Evolutionary conservation across 2,888 invertebrate species (phyloP).

Genomic region (Malthinus flaveolus): DNA sequence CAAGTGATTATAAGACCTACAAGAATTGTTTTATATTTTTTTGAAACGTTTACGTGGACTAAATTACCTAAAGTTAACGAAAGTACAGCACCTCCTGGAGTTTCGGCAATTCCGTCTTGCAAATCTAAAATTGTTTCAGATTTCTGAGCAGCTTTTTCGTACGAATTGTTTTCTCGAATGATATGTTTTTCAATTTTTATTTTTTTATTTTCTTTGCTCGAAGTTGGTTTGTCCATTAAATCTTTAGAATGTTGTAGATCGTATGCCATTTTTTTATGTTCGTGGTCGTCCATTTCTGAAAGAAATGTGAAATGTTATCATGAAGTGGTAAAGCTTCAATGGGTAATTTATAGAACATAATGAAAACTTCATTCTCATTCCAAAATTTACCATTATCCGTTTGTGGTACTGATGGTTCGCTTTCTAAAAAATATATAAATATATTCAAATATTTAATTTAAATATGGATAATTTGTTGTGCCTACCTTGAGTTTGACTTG

Average conservation of each 20-base stretch:
- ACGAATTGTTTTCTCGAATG: conserved; percentile 19
- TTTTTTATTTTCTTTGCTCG: conserved; percentile 16
- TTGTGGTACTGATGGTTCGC: too few species aligned
- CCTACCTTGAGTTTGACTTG: background rate
- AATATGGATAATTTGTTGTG: background rate
- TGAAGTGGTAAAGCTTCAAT: background rate
- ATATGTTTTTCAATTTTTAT: conserved; percentile 25
- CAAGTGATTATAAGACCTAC: conserved; percentile 78
- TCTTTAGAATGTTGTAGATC: conserved; percentile 51
- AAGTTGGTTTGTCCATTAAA: conserved; percentile 22
- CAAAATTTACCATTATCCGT: too few species aligned
- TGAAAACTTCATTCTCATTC: too few species aligned
- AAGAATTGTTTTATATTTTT: background rate
- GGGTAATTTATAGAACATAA: too few species aligned
- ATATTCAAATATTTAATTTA: background rate
- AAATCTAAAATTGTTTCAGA: conserved; percentile 41
- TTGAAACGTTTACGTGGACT: background rate
- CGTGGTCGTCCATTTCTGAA: conserved; percentile 42
- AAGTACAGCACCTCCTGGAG: conserved; percentile 79
- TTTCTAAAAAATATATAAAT: too few species aligned
- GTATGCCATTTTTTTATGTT: conserved; percentile 51
- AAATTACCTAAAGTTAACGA: conserved; percentile 72
- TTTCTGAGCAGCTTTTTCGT: conserved; percentile 45
- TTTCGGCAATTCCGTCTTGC: conserved; percentile 67
- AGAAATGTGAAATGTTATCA: background rate